These are phyloP conservation scores for Ophion slaviceki DNA, from an alignment of 2,888 invertebrate genomes.

Conservation along the genomic window DNA sequence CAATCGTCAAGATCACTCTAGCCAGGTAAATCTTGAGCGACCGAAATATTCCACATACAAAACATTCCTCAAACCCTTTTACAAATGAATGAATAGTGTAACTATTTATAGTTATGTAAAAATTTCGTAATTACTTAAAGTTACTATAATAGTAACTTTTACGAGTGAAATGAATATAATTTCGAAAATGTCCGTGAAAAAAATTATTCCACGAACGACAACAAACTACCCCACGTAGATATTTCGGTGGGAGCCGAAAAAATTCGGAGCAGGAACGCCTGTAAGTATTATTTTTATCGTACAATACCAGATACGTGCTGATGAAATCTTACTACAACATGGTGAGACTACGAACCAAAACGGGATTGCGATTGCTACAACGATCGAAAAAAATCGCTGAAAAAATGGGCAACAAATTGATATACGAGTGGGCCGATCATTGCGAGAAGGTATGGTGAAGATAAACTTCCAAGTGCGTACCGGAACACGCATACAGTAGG, in stretches of 20 bases:
- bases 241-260: neutral
- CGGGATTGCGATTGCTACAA: constrained; percentile 82
- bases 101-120: too few species aligned
- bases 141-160: too few species aligned
- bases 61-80: neutral
- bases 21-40: constrained; percentile 67
- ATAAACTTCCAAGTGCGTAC: neutral
- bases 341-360: constrained; percentile 82
- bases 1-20: constrained; percentile 75
- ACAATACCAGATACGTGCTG: constrained; percentile 84
- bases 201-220: neutral
- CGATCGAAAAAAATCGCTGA: constrained; percentile 82
- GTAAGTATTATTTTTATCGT: constrained; percentile 15
- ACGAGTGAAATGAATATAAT: neutral
- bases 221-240: neutral
- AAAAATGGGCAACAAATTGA: constrained; percentile 82
- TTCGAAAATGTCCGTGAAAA: neutral
- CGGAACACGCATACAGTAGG: neutral
- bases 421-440: constrained; percentile 85
- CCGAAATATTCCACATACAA: neutral
- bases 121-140: too few species aligned
- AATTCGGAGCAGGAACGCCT: neutral
- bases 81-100: neutral
- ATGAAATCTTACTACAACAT: constrained; percentile 85
- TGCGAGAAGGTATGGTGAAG: constrained; percentile 83